Evolutionary conservation across 2,888 invertebrate species (phyloP), one percentile per base, ranked within the genome.

Genomic region (Antheraea yamamai): DNA sequence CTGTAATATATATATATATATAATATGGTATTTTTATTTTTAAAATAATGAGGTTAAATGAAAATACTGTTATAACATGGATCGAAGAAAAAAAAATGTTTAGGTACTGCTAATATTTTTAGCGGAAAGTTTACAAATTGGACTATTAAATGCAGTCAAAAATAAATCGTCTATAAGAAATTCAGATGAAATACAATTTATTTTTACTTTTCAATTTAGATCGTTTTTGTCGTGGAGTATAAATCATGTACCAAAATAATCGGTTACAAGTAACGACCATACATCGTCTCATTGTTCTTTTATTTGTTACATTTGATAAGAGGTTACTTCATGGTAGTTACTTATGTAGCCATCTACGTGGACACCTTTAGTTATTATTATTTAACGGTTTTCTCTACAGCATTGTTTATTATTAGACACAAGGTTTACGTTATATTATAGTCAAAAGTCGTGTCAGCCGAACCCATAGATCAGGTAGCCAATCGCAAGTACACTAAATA

Each of bases 241-340:
- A 91, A 93, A 89, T 73, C 73, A 73, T 78, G 75, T 75, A 78
- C 76, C 79, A 82, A 84, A 84, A 81, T 81, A 86, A 89, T 87
- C 85, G 86, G 83, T 85, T 84, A 84, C 84, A 84, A 84, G 86
- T 88, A 88, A 87, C 88, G 81, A 85, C 84, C 85, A 87, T 89
- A 90, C 87, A 89, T 85, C 87, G 85, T 87, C 85, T 91, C 91
- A 93, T 94, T 94, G 94, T 94, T 94, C 92, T 89, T 87, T 85
- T 90, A 92, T 94, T 90, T 92, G 92, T 93, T 91, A 89, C 89
- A 87, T 87, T 86, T 87, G 94, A 94, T 95, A 94, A 94, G 92
- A 93, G 10, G 90, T 87, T 88, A 91, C 92, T 93, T 89, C 88
- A 92, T 86, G 35, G 74, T 73, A 72, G 75, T 77, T 78, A 75